These are phyloP conservation scores for Strigamia crassipes DNA, from an alignment of 2,888 invertebrate species.

Conservation along the genomic window DNA sequence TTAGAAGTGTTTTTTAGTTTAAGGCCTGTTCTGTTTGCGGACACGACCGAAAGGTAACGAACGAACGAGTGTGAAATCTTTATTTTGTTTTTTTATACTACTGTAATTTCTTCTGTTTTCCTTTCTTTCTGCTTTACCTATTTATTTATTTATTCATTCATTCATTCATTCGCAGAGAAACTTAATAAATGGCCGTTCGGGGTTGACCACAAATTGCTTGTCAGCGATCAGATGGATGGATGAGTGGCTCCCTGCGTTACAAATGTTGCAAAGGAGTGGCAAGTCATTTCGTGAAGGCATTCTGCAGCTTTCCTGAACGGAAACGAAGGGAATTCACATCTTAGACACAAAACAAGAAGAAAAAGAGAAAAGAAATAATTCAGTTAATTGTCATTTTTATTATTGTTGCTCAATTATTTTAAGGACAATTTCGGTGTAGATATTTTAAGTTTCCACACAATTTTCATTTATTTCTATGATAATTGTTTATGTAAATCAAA, in stretches of 20 bases:
- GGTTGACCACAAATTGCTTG: constrained; percentile 37
- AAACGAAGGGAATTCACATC: background rate
- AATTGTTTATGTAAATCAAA: too few relatives aligned
- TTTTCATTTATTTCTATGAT: too few relatives aligned
- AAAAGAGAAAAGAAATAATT: background rate
- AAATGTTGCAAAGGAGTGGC: constrained; percentile 28
- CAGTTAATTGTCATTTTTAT: background rate
- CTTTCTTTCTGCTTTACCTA: too few relatives aligned
- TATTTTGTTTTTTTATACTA: too few relatives aligned
- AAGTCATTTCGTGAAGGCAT: constrained; percentile 17
- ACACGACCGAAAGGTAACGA: too few relatives aligned
- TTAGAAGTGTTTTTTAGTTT: too few relatives aligned
- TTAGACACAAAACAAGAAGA: background rate
- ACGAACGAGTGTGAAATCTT: too few relatives aligned
- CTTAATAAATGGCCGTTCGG: constrained; percentile 34
- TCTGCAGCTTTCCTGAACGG: constrained; percentile 12
- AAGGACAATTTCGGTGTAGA: background rate
- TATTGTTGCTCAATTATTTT: background rate
- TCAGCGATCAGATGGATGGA: constrained; percentile 32
- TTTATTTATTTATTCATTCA: too few relatives aligned
- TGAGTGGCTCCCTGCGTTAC: constrained; percentile 38
- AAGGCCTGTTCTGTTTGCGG: too few relatives aligned
- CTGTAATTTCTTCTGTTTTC: too few relatives aligned
- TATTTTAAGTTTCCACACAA: too few relatives aligned
- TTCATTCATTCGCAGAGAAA: too few relatives aligned